These are phyloP conservation scores for Sphyrna mokarran DNA, from an alignment of 2,113 vertebrate species.

Conservation along the genomic window DNA sequence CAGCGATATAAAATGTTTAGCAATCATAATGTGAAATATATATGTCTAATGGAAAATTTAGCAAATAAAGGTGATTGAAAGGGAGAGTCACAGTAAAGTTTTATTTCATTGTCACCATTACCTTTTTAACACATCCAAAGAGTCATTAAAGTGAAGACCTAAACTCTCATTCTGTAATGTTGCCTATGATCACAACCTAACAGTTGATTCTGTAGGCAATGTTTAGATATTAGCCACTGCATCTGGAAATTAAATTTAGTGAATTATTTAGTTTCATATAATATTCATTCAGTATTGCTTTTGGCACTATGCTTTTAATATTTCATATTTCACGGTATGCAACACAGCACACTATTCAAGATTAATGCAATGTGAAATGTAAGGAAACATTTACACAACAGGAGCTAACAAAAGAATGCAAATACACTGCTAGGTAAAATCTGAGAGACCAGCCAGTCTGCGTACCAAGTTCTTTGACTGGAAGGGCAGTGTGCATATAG, in stretches of 20 bases:
- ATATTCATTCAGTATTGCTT: neutral
- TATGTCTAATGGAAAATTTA: neutral
- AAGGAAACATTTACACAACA: constrained; percentile 16
- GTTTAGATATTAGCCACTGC: constrained; percentile 9
- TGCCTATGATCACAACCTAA: neutral
- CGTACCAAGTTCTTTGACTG: neutral
- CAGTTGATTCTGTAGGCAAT: neutral
- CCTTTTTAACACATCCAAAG: neutral
- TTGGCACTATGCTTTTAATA: constrained; percentile 26
- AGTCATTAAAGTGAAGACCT: neutral
- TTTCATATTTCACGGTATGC: constrained; percentile 25
- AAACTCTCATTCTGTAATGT: neutral
- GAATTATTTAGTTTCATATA: constrained; percentile 33
- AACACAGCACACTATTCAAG: neutral
- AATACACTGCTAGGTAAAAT: neutral
- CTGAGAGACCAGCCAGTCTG: neutral
- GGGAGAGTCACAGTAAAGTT: neutral
- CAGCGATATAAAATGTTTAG: neutral
- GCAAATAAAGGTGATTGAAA: neutral
- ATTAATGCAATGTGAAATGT: constrained; percentile 28
- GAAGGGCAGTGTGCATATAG: neutral
- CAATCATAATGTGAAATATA: neutral
- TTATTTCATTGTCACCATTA: neutral
- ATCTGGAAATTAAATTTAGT: constrained; percentile 5
- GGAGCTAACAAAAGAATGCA: constrained; percentile 4